These are phyloP conservation scores for Odontophorus gujanensis DNA, from an alignment of 2,113 vertebrate genomes.

Conservation along the genomic window DNA sequence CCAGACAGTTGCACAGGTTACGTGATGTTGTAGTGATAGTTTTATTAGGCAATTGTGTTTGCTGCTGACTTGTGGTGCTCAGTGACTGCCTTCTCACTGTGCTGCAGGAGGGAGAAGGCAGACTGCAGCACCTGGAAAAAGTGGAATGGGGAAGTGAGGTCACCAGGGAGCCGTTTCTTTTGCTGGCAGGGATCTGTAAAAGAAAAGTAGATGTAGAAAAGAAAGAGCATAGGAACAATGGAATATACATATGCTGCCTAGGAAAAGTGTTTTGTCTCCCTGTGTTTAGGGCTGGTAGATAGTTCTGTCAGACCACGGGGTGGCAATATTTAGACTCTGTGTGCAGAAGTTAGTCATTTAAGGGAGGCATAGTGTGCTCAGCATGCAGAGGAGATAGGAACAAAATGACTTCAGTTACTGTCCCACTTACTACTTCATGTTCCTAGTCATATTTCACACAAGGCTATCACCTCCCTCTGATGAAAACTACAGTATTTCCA, in stretches of 20 bases:
- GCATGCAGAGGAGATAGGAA: neutral
- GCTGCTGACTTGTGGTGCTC: neutral
- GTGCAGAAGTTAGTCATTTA: conserved; percentile 35
- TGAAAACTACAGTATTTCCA: neutral
- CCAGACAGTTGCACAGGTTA: neutral
- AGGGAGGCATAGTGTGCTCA: conserved; percentile 39
- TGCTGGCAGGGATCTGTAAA: neutral
- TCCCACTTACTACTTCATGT: conserved; percentile 48
- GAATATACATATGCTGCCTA: neutral
- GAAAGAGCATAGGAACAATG: neutral
- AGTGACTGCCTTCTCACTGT: neutral
- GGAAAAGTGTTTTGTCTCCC: neutral
- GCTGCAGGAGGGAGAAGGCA: neutral
- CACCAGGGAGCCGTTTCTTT: neutral
- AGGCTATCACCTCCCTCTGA: neutral
- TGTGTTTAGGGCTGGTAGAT: neutral
- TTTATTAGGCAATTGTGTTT: neutral
- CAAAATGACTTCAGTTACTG: conserved; percentile 63
- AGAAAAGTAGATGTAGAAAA: neutral
- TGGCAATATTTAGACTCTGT: conserved; percentile 51
- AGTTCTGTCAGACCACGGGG: conserved; percentile 46
- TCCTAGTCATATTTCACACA: conserved; percentile 23
- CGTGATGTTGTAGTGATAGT: neutral
- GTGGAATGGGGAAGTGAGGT: neutral
- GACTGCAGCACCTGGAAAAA: accelerated